phyloP scores from a whole-genome alignment of 2,888 invertebrate species.

The Portevinia maculata region DNA sequence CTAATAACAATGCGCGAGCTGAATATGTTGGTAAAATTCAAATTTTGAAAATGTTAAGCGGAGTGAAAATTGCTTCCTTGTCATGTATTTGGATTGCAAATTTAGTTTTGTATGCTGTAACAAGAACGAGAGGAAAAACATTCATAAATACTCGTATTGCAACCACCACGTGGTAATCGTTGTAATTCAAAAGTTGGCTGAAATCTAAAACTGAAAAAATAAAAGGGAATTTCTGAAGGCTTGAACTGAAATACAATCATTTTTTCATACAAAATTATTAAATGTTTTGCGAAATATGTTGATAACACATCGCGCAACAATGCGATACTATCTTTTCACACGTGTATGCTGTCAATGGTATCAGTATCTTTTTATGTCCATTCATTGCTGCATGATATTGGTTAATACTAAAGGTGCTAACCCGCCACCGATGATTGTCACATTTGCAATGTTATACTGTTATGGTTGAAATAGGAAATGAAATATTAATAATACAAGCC shows the following conservation, averaged over 20 bases:
- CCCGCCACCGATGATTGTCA: conserved; percentile 21
- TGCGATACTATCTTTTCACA: no score
- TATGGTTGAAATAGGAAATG: conserved; percentile 25
- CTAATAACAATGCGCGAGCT: conserved; percentile 12
- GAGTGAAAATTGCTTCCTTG: conserved; percentile 35
- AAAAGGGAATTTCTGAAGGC: background rate
- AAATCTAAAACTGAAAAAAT: no score
- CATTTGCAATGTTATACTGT: conserved; percentile 38
- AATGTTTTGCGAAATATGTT: conserved; percentile 37
- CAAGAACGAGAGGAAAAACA: background rate
- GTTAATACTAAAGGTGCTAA: no score
- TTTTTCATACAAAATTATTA: conserved; percentile 42
- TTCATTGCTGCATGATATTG: no score
- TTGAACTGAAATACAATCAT: conserved; percentile 7
- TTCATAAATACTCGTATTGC: background rate
- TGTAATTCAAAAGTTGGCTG: no score
- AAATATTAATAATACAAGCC: conserved; percentile 48
- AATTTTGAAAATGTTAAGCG: conserved; percentile 15
- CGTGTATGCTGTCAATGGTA: no score
- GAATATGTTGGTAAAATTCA: background rate
- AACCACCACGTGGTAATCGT: no score
- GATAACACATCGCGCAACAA: conserved; percentile 14
- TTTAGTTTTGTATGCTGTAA: conserved; percentile 22
- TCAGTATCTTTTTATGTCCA: conserved; percentile 9
- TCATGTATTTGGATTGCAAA: conserved; percentile 25